Conservation (phyloP, 1,140 invertebrate genomes). For the Dendrolimus punctatus region DNA sequence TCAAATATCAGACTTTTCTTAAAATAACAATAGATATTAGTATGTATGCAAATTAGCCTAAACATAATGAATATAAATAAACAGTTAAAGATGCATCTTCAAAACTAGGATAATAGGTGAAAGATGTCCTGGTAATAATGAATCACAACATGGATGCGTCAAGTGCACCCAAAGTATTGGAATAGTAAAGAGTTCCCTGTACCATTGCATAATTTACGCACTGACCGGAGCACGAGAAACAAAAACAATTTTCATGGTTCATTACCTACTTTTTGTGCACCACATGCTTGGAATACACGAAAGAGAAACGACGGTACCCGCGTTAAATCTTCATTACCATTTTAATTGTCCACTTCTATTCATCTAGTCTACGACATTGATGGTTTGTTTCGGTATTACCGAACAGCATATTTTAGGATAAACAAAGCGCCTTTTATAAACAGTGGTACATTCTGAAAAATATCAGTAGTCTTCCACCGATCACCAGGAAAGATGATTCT, state of each 20-base stretch:
- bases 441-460: slow-evolving; percentile 38
- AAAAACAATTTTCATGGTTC: slow-evolving; percentile 38
- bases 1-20: too few species aligned
- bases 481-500: slow-evolving; percentile 57
- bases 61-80: background rate
- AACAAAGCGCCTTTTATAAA: slow-evolving; percentile 60
- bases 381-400: slow-evolving; percentile 66
- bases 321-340: slow-evolving; percentile 61
- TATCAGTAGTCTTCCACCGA: slow-evolving; percentile 55
- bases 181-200: slow-evolving; percentile 27
- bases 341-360: slow-evolving; percentile 62
- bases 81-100: background rate
- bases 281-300: slow-evolving; percentile 52
- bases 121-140: slow-evolving; percentile 1
- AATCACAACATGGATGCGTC: slow-evolving; percentile 4
- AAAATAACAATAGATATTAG: too few species aligned
- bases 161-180: slow-evolving; percentile 12
- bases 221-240: slow-evolving; percentile 27
- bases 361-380: slow-evolving; percentile 62
- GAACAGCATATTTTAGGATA: slow-evolving; percentile 57
- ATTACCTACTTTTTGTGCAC: slow-evolving; percentile 43
- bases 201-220: slow-evolving; percentile 37
- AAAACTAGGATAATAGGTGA: slow-evolving; percentile 4
- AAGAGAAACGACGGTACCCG: slow-evolving; percentile 30
- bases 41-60: background rate